Base-by-base conservation (phyloP, 2,113 vertebrate species). In the Cnemophilus loriae region DNA sequence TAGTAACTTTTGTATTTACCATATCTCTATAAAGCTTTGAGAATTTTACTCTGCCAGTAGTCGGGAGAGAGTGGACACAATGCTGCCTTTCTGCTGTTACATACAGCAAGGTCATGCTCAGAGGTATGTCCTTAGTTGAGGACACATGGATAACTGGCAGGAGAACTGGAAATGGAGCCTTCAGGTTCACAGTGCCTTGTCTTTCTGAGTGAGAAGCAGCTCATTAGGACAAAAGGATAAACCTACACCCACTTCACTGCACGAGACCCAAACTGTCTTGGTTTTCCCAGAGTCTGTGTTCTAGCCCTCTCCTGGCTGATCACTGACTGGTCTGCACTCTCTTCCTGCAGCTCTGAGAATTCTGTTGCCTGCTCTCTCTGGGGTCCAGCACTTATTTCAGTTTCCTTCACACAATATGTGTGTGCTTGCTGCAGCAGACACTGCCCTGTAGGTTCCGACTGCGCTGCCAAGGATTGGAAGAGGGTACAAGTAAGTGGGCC, bases 41-140 rank as follows among this genome's bases (percentile, higher is more conserved):
- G 67, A 32, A 33, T 67, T 77, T 65, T 33, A 47, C 30, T 52
- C 35, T 90, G 46, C 22, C 47, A 24, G 20, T 28, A 70, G 7
- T 63, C 21, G 4, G 8, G 16, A 77, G n/a, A 64, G 35, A 68
- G 41, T 42, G 37, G 18, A 13, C 32, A 64, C 70, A 94, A 7
- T 6, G n/a, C 49, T 50, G 24, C 39, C 44, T 63, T 90, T 55
- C 46, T 70, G 47, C 53, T 27, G 3, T 49, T 37, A 46, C 22
- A 17, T 11, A 74, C 0, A 0, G 49, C 16, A 1, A 87, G 15
- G 37, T 44, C 1, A 3, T 26, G 41, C 32, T 41, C 41, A 53
- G 69, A 69, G 44, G 4, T 28, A 18, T 18, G 24, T 61, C 41
- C 39, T 56, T 60, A n/a, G 16, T 7, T 84, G 26, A 60, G 17